phyloP scores from a whole-genome alignment of 2,113 vertebrate genomes.

The Strix aluco region DNA sequence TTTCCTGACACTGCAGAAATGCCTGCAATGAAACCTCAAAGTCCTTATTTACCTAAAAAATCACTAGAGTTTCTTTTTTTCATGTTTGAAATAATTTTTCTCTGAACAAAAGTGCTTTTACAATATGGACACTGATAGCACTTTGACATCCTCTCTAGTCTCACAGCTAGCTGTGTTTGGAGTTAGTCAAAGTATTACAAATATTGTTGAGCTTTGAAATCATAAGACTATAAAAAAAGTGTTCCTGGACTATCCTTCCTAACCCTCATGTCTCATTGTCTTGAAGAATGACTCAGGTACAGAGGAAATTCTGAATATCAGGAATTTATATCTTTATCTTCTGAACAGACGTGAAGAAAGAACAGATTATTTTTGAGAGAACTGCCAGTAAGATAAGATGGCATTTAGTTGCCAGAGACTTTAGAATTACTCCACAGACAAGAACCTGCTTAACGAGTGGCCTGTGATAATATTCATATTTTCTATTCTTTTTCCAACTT shows the following conservation, averaged over 20 bases:
- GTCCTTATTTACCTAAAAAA: background rate
- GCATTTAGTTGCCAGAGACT: background rate
- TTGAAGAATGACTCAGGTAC: background rate
- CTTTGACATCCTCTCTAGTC: background rate
- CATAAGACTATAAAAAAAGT: background rate
- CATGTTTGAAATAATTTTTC: background rate
- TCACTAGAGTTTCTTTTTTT: background rate
- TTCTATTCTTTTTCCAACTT: background rate
- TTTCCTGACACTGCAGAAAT: background rate
- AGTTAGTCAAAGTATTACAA: background rate
- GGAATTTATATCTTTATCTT: background rate
- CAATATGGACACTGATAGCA: background rate
- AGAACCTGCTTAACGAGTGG: background rate
- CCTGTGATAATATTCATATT: accelerated
- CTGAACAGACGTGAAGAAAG: background rate
- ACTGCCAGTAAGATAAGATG: background rate
- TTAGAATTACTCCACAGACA: background rate
- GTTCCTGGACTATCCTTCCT: background rate
- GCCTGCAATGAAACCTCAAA: background rate
- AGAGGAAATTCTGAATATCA: background rate
- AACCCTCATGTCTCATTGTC: background rate
- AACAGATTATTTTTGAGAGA: background rate
- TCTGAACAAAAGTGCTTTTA: background rate
- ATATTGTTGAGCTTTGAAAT: background rate
- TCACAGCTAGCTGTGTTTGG: background rate